Percentiles rank a stretch among this genome's conserved stretches.
Evolutionary conservation across 2,888 invertebrate species (phyloP).

Genomic region (Dusona sp.): DNA sequence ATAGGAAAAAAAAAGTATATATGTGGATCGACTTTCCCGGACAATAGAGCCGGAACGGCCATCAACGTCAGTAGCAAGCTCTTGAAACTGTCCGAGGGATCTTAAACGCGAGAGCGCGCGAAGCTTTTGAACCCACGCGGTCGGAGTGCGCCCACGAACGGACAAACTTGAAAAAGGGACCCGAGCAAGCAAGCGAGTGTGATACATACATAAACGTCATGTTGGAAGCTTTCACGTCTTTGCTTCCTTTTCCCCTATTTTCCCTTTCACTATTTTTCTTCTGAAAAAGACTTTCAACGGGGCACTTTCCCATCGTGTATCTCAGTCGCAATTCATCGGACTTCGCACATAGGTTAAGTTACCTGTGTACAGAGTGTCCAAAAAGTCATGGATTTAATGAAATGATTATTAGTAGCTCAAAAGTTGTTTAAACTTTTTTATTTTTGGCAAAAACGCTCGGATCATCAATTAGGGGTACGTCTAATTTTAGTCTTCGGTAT

Average conservation of each 20-base stretch:
- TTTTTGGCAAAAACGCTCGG: too few relatives aligned
- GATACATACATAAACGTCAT: conserved; percentile 58
- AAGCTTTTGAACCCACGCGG: conserved; percentile 52
- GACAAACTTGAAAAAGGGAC: conserved; percentile 55
- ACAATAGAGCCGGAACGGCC: conserved; percentile 29
- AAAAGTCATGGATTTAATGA: neutral
- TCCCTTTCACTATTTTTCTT: conserved; percentile 17
- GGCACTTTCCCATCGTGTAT: conserved; percentile 25
- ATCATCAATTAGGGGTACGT: too few relatives aligned
- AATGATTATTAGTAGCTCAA: neutral
- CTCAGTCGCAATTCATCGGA: conserved; percentile 8
- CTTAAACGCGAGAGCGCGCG: conserved; percentile 52
- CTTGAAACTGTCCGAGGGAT: conserved; percentile 53
- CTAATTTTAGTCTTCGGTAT: too few relatives aligned
- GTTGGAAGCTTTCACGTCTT: conserved; percentile 53
- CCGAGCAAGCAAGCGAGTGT: conserved; percentile 52
- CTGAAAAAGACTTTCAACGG: neutral
- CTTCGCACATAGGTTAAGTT: neutral
- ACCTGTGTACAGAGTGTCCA: neutral
- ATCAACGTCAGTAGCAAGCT: conserved; percentile 44
- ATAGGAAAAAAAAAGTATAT: neutral
- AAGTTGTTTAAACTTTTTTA: too few relatives aligned
- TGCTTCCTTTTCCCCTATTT: neutral
- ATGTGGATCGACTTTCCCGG: conserved; percentile 16
- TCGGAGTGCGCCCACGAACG: conserved; percentile 47